Percentiles rank a stretch among this genome's conserved stretches.
Evolutionary conservation across 2,797 vertebrate species (phyloP).

Genomic region (Chrosomus eos): DNA sequence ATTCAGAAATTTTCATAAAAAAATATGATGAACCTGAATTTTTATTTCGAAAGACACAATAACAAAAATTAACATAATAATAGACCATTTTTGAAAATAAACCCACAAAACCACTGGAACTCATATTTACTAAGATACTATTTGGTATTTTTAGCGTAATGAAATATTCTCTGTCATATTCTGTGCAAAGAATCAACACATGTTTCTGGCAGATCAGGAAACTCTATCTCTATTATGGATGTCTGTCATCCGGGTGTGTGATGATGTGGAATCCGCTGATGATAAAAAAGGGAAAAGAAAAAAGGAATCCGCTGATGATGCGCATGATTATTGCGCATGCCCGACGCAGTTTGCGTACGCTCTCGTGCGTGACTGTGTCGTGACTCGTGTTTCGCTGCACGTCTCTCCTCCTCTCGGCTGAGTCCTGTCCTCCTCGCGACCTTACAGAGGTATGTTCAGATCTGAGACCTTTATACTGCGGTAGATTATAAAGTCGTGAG

Average conservation of each 20-base stretch:
- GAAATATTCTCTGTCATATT: not conserved
- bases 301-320: not conserved
- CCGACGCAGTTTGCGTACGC: not conserved
- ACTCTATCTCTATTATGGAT: no score
- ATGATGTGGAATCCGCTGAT: no score
- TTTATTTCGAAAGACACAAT: no score
- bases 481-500: not conserved
- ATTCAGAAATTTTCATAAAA: no score
- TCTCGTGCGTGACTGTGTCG: not conserved
- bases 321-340: not conserved
- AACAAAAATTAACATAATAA: no score
- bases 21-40: no score
- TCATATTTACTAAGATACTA: not conserved
- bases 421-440: constrained; percentile 15
- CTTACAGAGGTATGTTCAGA: not conserved
- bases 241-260: no score
- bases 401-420: constrained; percentile 22
- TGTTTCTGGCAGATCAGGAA: not conserved
- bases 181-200: not conserved
- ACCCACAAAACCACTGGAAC: no score
- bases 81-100: accelerated
- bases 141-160: no score
- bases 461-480: not conserved
- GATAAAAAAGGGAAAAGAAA: no score
- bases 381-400: not conserved